Base-by-base conservation (phyloP, 2,888 invertebrate species). In the Nomada fabriciana region DNA sequence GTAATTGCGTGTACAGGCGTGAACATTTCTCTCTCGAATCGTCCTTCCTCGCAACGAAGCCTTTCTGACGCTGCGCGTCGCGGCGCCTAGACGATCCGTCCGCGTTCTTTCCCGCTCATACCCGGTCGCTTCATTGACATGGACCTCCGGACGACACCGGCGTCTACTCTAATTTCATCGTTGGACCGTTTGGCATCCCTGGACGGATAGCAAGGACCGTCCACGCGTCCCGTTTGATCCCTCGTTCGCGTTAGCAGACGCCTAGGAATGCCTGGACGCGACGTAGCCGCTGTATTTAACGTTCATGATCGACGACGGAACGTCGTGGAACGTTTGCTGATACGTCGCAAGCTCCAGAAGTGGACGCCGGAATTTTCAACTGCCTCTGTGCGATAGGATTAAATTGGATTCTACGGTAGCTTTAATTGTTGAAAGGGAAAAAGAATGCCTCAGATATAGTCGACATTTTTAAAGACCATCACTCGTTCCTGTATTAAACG, bases 1-100 rank as follows among this genome's bases (percentile, higher is more conserved):
- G 85, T 85, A 88, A 88, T 88, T 89, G 88, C 88, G 82, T 82
- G 85, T 87, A 87, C 84, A 88, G 81, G 80, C 85, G 87, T 83
- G 82, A 83, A 89, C 86, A 73, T 80, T n/a, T 79, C 73, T 53
- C 71, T 20, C 47, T 9, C 64, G 47, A 47, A 47, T 68, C 73
- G 74, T 71, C 82, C 77, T 80, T 70, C 73, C 55, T 60, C 61
- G 36, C 55, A 20, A 43, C 60, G 9, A 43, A 60, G 65, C 71
- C 80, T 74, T 76, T 29, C 76, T 10, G 15, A 20, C 47, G 36
- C 7, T 36, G 36, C 36, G 36, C 36, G 36, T 5, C 36, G 36
- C 7, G 70, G n/a, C 55, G 47, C 74, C 60, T 50, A 47, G 75
- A 59, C 65, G 55, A 68, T 70, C 63, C 72, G 50, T 72, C 79